Percentiles rank a stretch among this genome's conserved stretches.
Evolutionary conservation across 1,140 invertebrate genomes (phyloP).

Genomic region (Neoseiulus cucumeris): DNA sequence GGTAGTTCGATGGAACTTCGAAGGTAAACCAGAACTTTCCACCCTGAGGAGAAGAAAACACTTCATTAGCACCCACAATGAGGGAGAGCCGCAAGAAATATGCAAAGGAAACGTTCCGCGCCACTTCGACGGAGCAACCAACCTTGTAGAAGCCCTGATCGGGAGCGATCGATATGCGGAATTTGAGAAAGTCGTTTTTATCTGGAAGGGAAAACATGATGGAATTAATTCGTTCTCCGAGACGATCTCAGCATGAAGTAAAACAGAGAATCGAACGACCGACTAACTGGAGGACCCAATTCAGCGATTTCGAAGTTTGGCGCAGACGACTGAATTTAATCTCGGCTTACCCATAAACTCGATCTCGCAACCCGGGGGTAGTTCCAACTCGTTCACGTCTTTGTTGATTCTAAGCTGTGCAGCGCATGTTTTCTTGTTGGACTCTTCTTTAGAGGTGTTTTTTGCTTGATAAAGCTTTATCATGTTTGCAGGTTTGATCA

Average conservation of each 20-base stretch:
- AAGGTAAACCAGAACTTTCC: slow-evolving; percentile 91
- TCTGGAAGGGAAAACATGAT: slow-evolving; percentile 35
- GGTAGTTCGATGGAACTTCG: slow-evolving; percentile 89
- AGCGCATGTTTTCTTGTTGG: not conserved
- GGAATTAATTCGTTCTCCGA: too few species aligned
- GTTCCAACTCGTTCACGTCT: slow-evolving; percentile 94
- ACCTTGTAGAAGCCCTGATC: slow-evolving; percentile 47
- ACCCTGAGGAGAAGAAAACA: slow-evolving; percentile 35
- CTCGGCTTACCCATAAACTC: slow-evolving; percentile 58
- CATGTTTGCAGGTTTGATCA: not conserved
- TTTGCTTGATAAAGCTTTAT: not conserved
- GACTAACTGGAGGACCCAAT: too few species aligned
- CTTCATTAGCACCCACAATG: too few species aligned
- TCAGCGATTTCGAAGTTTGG: too few species aligned
- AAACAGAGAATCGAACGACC: too few species aligned
- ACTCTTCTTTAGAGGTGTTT: not conserved
- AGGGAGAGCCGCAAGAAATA: not conserved
- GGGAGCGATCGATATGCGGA: slow-evolving; percentile 86
- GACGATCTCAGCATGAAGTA: too few species aligned
- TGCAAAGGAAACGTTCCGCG: not conserved
- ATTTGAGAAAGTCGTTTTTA: slow-evolving; percentile 81
- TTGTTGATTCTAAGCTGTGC: slow-evolving; percentile 6
- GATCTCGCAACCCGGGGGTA: slow-evolving; percentile 86
- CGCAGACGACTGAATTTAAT: too few species aligned
- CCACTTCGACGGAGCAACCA: not conserved